phyloP scores from a whole-genome alignment of 2,888 invertebrate genomes.

The Mythimna vitellina region DNA sequence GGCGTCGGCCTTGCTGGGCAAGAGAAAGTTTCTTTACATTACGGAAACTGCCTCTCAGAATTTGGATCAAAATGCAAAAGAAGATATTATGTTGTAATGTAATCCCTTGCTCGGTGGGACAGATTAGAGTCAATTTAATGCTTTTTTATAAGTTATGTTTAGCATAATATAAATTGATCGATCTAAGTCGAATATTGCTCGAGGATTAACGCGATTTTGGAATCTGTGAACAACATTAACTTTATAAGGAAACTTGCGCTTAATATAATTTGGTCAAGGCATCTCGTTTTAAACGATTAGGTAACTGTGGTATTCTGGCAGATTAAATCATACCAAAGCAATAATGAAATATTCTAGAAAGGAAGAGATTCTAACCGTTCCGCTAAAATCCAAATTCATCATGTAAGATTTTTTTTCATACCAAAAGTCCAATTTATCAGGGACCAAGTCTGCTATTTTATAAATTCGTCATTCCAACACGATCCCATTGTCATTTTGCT shows the following conservation, averaged over 20 bases:
- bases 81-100: constrained; percentile 2
- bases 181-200: constrained; percentile 2
- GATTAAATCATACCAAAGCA: neutral
- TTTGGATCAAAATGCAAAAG: neutral
- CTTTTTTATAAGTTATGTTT: neutral
- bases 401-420: neutral
- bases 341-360: neutral
- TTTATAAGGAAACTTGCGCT: neutral
- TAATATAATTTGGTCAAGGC: neutral
- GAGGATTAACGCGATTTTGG: constrained; percentile 12
- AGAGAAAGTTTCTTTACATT: neutral
- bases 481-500: no score
- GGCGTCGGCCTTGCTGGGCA: no score
- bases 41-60: neutral
- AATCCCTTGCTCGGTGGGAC: neutral
- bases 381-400: neutral
- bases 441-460: no score
- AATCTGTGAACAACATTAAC: neutral
- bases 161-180: constrained; percentile 2
- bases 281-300: neutral
- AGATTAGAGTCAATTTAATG: constrained; percentile 19
- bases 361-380: neutral
- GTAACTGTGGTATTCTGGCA: neutral
- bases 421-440: neutral
- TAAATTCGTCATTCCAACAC: no score